Base-by-base conservation (phyloP, 2,888 invertebrate genomes). In the Dinocampus coccinellae region DNA sequence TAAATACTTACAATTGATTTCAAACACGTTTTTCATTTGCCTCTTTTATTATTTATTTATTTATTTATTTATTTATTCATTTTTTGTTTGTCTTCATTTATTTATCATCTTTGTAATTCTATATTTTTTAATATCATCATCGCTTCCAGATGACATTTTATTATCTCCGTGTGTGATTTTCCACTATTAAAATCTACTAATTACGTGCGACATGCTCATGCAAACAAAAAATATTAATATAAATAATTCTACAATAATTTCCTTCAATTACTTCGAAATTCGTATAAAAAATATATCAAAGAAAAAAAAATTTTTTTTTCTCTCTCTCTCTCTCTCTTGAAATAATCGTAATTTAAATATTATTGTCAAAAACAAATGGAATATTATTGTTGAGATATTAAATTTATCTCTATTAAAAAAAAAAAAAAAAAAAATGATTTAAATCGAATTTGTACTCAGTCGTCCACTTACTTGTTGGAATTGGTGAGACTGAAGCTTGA, bases 401-500 rank as follows among this genome's bases (percentile, higher is more conserved):
- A 64, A 47, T 60, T 61, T 11, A 57, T 33, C 60, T 69, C 39
- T 52, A 58, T 71, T 63, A 64, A 13, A 53, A 47, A 62, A 24
- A 47, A 68, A 57, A 52, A n/a, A n/a, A n/a, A n/a, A n/a, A n/a
- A n/a, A n/a, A n/a, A n/a, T n/a, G n/a, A n/a, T n/a, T n/a, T n/a
- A n/a, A 52, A 26, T 67, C 16, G 36, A 58, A 57, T 58, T 53
- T 68, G 7, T 34, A 60, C 16, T 22, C 63, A 55, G 47, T 69
- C 71, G 65, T 53, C 47, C 66, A 86, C 86, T 86, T 86, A 86
- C 86, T 85, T 83, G 85, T 79, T 70, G 83, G 82, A 63, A 80
- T 79, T 69, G 82, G 77, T 64, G 79, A 77, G 75, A 80, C 76
- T 69, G 78, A 78, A 67, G 77, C 74, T 78, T 75, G 81, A 75